Percentiles rank a stretch among this genome's conserved stretches.
Conservation (phyloP, 2,797 vertebrate species). For the Leucoraja ocellata region DNA sequence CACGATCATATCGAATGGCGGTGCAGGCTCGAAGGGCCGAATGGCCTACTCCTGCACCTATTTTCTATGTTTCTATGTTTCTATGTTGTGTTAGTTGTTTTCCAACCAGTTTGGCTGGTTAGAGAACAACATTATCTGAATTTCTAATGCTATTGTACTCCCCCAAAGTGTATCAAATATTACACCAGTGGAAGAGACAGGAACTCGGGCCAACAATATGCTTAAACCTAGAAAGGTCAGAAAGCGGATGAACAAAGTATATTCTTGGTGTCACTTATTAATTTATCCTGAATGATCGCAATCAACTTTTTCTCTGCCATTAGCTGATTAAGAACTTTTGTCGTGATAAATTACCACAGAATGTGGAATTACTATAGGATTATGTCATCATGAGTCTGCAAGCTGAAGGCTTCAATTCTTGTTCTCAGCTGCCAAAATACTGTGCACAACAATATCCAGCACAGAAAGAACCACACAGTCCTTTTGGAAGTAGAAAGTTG, state of each 20-base stretch:
- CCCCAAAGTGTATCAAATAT: neutral
- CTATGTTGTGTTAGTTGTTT: neutral
- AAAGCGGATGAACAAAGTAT: conserved; percentile 23
- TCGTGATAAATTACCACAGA: conserved; percentile 74
- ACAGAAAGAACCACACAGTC: conserved; percentile 74
- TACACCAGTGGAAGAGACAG: neutral
- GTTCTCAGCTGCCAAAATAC: conserved; percentile 74
- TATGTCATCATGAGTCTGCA: conserved; percentile 75
- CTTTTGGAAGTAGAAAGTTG: conserved; percentile 70
- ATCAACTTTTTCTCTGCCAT: conserved; percentile 42
- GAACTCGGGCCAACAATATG: conserved; percentile 20
- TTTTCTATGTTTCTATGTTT: no score
- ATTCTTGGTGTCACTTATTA: conserved; percentile 24
- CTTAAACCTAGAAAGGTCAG: conserved; percentile 26
- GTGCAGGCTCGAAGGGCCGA: no score
- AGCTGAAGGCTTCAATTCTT: conserved; percentile 60
- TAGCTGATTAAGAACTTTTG: conserved; percentile 60
- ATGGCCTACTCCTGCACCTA: no score
- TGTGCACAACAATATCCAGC: conserved; percentile 82
- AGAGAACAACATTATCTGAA: neutral
- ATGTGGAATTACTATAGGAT: conserved; percentile 71
- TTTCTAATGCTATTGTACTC: neutral
- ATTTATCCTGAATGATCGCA: conserved; percentile 17
- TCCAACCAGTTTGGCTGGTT: neutral
- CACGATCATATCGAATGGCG: no score